Base-by-base conservation (phyloP, 2,113 vertebrate species). In the Urocitellus parryii region DNA sequence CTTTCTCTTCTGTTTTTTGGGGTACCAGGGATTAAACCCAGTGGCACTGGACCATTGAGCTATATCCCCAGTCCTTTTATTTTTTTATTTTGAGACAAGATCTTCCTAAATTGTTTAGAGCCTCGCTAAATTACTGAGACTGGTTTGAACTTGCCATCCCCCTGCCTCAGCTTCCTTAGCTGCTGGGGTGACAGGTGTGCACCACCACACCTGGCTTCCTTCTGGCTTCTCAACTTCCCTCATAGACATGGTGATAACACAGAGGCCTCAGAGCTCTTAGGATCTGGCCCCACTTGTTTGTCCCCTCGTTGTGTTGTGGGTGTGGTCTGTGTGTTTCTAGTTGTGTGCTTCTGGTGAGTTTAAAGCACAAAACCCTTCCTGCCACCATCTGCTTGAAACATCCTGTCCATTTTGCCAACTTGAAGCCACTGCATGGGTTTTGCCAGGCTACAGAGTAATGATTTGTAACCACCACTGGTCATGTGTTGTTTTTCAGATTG, bases 401-500 rank as follows among this genome's bases (percentile, higher is more conserved):
- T 77, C 13, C 68, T 58, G 39, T 88, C 32, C 24, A 1, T 29
- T 81, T 27, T 45, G 53, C 72, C 8, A 7, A 14, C 27, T 17
- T 17, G 34, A 29, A 73, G 78, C 83, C 45, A 6, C 56, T 24
- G 1, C 37, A 37, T 32, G 29, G 4, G 34, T 17, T 34, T 74
- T 61, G 82, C 48, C 25, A 20, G 16, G 90, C 81, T 58, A 39
- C 63, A 86, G 73, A 53, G 29, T 9, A 65, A 32, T 51, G 10
- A 3, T 48, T 22, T 34, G 17, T 39, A 4, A 48, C 77, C 5
- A 48, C 53, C 53, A 45, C n/a, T 93, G 4, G 51, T 29, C 22
- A 22, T 48, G 0, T 53, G 2, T 95, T 94, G 34, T 27, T 74
- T 88, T 91, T 39, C 98, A 99, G 99, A 99, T 99, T 29, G 99